Conservation (phyloP, 2,888 invertebrate genomes). For the Drosophila tanythrix region DNA sequence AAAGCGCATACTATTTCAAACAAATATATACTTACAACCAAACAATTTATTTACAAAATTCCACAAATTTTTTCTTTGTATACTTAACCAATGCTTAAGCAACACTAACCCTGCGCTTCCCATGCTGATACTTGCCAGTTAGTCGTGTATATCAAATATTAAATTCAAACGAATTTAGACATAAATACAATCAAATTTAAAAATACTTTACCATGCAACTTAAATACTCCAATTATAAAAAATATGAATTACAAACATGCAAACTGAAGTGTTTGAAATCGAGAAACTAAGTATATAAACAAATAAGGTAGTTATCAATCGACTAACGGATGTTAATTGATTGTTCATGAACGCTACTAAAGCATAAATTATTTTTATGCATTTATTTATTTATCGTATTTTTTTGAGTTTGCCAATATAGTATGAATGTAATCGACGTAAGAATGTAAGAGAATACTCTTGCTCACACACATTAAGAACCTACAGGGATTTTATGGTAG, state of each 20-base stretch:
- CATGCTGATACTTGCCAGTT: constrained; percentile 64
- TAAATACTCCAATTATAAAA: constrained; percentile 39
- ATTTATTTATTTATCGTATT: constrained; percentile 2
- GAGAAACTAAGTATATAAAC: constrained; percentile 10
- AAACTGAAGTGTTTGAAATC: constrained; percentile 7
- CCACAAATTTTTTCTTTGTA: constrained; percentile 18
- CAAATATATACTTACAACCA: constrained; percentile 32
- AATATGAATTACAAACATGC: constrained; percentile 8
- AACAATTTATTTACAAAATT: constrained; percentile 31
- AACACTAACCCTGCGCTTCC: constrained; percentile 62
- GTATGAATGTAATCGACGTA: constrained; percentile 18
- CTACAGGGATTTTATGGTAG: constrained; percentile 84
- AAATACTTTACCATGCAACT: constrained; percentile 49
- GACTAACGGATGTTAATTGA: constrained; percentile 33
- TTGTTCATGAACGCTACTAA: constrained; percentile 21
- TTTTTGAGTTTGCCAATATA: constrained; percentile 19
- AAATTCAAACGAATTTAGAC: constrained; percentile 78
- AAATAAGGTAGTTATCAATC: constrained; percentile 10
- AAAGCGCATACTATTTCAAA: constrained; percentile 44
- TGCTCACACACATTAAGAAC: constrained; percentile 66
- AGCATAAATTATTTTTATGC: constrained; percentile 46
- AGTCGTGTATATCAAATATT: constrained; percentile 67
- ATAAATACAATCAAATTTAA: constrained; percentile 71
- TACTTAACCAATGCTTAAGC: constrained; percentile 39
- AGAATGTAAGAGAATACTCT: constrained; percentile 21